Conservation (phyloP, 2,797 vertebrate species). For the Nyctibius grandis region DNA sequence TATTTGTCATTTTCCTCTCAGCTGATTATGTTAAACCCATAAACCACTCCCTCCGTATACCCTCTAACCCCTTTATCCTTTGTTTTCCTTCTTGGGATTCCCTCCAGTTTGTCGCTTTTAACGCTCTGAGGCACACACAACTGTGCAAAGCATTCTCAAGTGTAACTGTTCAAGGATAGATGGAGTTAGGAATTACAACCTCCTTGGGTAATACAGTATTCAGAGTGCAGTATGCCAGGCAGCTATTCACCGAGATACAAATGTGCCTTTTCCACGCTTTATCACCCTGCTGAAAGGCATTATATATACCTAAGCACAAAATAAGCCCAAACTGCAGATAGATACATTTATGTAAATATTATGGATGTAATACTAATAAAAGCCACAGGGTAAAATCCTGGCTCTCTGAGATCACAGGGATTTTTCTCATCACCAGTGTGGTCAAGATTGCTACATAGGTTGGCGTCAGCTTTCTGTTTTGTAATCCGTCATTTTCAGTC, state of each 20-base stretch:
- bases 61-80: constrained; percentile 45
- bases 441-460: neutral
- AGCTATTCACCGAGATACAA: neutral
- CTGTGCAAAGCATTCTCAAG: neutral
- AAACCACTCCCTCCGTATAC: constrained; percentile 3
- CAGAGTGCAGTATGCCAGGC: neutral
- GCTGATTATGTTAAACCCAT: constrained; percentile 42
- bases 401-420: neutral
- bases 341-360: neutral
- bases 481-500: neutral
- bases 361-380: neutral
- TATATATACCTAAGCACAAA: neutral
- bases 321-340: neutral
- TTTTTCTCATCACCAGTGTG: neutral
- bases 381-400: neutral
- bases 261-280: neutral
- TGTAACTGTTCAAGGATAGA: neutral
- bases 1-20: neutral
- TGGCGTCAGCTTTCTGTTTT: neutral
- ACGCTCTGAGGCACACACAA: neutral
- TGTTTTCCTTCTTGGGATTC: constrained; percentile 38
- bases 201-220: neutral
- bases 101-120: constrained; percentile 8
- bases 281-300: neutral
- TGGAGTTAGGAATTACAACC: neutral